phyloP scores from a whole-genome alignment of 2,888 invertebrate species.

The Diogma glabrata region DNA sequence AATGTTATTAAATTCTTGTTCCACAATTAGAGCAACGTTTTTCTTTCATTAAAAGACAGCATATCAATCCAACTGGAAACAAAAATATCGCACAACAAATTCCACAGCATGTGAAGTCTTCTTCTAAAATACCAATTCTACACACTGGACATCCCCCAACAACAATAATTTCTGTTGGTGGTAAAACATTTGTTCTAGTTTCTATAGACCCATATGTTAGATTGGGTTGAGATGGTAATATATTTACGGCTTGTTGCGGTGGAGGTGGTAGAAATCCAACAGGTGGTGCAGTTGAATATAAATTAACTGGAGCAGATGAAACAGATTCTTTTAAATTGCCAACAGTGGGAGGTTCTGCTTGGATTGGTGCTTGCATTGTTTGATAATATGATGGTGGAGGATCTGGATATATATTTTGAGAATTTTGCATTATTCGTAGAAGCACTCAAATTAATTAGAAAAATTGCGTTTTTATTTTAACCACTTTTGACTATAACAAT shows the following conservation, averaged over 20 bases:
- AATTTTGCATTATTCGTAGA: too few relatives aligned
- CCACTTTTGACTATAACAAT: too few relatives aligned
- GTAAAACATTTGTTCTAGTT: slow-evolving; percentile 43
- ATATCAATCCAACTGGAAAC: slow-evolving; percentile 78
- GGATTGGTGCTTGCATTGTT: background rate
- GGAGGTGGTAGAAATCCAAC: background rate
- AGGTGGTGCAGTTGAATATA: background rate
- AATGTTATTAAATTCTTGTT: slow-evolving; percentile 39
- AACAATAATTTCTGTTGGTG: slow-evolving; percentile 65
- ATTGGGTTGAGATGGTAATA: background rate
- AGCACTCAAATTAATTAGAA: too few relatives aligned
- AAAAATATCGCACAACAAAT: slow-evolving; percentile 73
- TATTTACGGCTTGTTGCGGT: background rate
- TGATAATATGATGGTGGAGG: slow-evolving; percentile 1
- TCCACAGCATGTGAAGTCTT: slow-evolving; percentile 76
- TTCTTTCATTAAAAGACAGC: slow-evolving; percentile 73
- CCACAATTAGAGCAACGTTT: slow-evolving; percentile 81
- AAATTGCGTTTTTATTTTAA: too few relatives aligned
- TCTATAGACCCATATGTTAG: slow-evolving; percentile 42
- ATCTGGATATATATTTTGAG: background rate
- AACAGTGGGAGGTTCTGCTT: too few relatives aligned
- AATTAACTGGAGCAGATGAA: background rate
- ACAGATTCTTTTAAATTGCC: background rate
- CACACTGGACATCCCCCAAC: slow-evolving; percentile 85
- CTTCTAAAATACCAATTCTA: slow-evolving; percentile 75